Percentiles rank a stretch among this genome's conserved stretches.
phyloP scores from a whole-genome alignment of 1,140 invertebrate species.

The Yoshiicerus persimilis region DNA sequence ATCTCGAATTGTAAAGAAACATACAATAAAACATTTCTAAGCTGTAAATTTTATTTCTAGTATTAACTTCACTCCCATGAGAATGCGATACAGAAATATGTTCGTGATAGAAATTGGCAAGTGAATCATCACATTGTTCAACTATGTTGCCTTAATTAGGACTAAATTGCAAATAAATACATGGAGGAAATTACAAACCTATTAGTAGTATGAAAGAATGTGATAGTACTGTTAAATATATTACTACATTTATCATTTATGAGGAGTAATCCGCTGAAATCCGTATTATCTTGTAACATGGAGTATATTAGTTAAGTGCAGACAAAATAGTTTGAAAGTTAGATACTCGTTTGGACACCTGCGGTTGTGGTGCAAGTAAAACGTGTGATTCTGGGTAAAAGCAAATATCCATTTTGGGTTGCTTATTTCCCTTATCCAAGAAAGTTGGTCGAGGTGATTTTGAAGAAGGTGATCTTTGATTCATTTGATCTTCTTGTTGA shows the following conservation, averaged over 20 bases:
- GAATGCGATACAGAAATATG: not conserved
- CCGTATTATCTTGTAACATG: too few species aligned
- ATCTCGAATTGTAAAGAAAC: not conserved
- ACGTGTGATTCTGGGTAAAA: not conserved
- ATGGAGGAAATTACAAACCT: not conserved
- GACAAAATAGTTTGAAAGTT: not conserved
- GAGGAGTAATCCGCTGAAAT: too few species aligned
- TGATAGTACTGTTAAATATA: not conserved
- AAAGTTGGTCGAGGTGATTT: not conserved
- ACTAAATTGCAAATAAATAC: too few species aligned
- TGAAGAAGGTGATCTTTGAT: not conserved
- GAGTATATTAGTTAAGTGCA: not conserved
- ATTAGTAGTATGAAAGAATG: not conserved
- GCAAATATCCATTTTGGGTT: not conserved
- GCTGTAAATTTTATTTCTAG: not conserved
- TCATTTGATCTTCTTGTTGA: not conserved
- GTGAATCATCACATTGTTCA: not conserved
- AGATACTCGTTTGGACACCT: not conserved
- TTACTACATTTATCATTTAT: too few species aligned
- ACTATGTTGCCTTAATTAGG: too few species aligned
- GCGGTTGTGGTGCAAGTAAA: not conserved
- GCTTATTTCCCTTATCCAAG: not conserved
- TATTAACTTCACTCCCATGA: not conserved
- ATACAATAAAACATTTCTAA: not conserved
- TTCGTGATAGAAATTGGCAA: not conserved